Base-by-base conservation (phyloP, 2,888 invertebrate species). In the Sicus ferrugineus region DNA sequence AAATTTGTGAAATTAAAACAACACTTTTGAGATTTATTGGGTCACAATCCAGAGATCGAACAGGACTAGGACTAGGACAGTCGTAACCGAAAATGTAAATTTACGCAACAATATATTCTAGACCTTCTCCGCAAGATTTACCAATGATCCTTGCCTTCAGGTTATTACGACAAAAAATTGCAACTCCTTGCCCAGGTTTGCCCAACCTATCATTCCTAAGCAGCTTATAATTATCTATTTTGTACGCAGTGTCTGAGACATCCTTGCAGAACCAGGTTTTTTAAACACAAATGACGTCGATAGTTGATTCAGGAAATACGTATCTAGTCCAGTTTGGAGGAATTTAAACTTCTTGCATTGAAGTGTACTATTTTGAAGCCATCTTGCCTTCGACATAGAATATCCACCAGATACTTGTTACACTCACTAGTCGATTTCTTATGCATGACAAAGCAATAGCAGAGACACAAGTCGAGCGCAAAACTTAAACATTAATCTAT, bases 261-360 rank as follows among this genome's bases (percentile, higher is more conserved):
- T 59, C 38, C 1, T n/a, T 31, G 2, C 21, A 7, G 14, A 59
- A 59, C 59, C 38, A 59, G 2, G 59, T 59, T 56, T 56, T 16
- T 2, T 2, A 28, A 2, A 62, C 28, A 28, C 62, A 62, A 3
- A 46, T 62, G 11, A 62, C 26, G 26, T 62, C 62, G 3, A 46
- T 28, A 14, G 48, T 21, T 4, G 62, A 62, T 2, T 62, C n/a
- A 2, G 7, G 23, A 23, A 42, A 62, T 3, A 62, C 62, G 30
- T 46, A 46, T 28, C 21, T 46, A 46, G 42, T 62, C 62, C 28
- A 62, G 9, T 48, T 62, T 62, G 16, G 6, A 16, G 2, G 6
- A 7, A 28, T 62, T 46, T 21, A 62, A n/a, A 30, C 62, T 62
- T 62, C 46, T 21, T 4, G 62, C 62, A 46, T n/a, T n/a, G n/a